phyloP scores from a whole-genome alignment of 2,888 invertebrate species.

The Urechis unicinctus region DNA sequence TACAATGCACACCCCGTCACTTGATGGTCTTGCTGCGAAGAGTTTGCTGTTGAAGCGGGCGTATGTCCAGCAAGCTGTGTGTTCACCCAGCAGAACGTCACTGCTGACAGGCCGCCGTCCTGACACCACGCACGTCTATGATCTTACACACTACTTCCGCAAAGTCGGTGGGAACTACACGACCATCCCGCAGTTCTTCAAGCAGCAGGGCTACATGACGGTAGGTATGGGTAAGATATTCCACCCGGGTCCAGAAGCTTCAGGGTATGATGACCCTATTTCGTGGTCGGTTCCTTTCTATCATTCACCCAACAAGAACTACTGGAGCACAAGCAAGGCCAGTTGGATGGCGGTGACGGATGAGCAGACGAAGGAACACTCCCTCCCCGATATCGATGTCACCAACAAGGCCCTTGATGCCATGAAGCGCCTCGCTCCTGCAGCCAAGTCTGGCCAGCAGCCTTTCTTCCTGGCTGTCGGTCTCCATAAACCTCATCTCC shows the following conservation, averaged over 20 bases:
- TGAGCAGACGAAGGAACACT: background rate
- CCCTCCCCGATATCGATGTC: background rate
- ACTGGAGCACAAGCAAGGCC: no score
- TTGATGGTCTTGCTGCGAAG: constrained; percentile 17
- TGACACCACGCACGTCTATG: constrained; percentile 22
- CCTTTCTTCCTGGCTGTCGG: background rate
- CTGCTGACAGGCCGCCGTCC: constrained; percentile 22
- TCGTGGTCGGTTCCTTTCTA: constrained; percentile 1
- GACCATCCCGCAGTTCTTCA: constrained; percentile 22
- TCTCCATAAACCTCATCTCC: background rate
- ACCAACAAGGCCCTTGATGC: background rate
- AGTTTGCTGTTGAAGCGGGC: constrained; percentile 15
- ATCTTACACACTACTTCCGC: constrained; percentile 16
- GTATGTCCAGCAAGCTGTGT: background rate
- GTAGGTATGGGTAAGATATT: constrained; percentile 5
- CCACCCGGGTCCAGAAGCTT: background rate
- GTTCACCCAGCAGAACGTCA: constrained; percentile 18
- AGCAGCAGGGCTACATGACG: constrained; percentile 18
- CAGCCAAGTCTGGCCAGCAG: background rate
- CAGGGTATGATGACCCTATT: constrained; percentile 14
- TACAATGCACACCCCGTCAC: constrained; percentile 12
- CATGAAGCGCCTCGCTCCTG: background rate
- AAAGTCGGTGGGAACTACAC: constrained; percentile 20
- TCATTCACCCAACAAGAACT: background rate
- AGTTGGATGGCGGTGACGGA: background rate